phyloP scores from a whole-genome alignment of 2,797 vertebrate genomes.

The Acrocephalus scirpaceus region DNA sequence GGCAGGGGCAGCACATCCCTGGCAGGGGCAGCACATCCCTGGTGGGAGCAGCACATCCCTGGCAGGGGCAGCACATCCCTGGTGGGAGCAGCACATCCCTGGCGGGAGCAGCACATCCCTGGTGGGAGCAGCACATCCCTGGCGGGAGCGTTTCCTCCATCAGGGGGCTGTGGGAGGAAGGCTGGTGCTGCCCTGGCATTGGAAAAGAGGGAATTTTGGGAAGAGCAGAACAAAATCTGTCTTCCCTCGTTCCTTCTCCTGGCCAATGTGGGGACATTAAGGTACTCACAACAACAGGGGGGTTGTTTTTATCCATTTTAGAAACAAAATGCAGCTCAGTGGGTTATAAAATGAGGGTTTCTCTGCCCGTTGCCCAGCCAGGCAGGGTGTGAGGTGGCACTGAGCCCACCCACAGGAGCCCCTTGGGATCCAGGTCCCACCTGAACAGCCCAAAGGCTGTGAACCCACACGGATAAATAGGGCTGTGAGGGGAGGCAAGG shows the following conservation, averaged over 20 bases:
- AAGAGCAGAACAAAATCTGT: not conserved
- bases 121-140: fast-evolving
- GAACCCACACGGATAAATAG: not conserved
- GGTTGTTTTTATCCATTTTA: not conserved
- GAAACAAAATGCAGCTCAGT: not conserved
- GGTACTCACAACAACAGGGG: not conserved
- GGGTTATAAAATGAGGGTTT: not conserved
- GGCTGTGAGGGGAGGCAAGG: not conserved
- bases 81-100: not conserved
- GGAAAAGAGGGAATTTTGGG: not conserved
- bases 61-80: fast-evolving
- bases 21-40: fast-evolving
- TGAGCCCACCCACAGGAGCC: not conserved
- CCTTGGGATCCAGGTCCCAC: fast-evolving
- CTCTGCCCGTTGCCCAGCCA: not conserved
- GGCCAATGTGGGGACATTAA: fast-evolving
- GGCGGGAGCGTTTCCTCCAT: fast-evolving
- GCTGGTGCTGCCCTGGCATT: not conserved
- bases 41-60: not conserved
- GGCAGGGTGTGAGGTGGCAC: not conserved
- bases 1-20: not conserved
- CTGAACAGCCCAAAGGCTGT: too few relatives aligned
- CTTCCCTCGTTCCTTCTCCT: not conserved
- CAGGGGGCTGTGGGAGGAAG: not conserved
- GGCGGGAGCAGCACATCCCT: not conserved